phyloP scores from a whole-genome alignment of 2,888 invertebrate genomes.

The Limulus polyphemus region DNA sequence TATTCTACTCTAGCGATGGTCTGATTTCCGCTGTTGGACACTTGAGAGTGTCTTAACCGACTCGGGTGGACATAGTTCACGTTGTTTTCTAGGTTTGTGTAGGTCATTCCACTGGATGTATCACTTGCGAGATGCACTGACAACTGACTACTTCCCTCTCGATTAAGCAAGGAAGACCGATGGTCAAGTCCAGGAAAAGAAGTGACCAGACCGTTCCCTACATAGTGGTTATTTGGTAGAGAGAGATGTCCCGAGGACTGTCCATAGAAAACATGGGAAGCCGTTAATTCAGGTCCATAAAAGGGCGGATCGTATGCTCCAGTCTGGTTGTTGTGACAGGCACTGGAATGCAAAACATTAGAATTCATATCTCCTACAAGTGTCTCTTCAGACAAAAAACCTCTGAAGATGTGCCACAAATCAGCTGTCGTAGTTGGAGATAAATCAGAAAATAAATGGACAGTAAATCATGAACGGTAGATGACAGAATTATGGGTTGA shows the following conservation, averaged over 20 bases:
- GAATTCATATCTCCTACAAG: conserved; percentile 23
- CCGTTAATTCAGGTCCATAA: conserved; percentile 10
- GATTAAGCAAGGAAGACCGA: conserved; percentile 24
- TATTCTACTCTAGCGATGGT: conserved; percentile 3
- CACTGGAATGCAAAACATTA: conserved; percentile 25
- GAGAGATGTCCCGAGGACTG: not conserved
- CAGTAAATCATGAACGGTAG: conserved; percentile 22
- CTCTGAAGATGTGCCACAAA: conserved; percentile 12
- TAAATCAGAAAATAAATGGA: conserved; percentile 26
- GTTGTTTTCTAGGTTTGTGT: conserved; percentile 61
- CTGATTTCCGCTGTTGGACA: too few relatives aligned
- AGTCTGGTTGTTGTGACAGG: conserved; percentile 19
- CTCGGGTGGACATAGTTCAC: conserved; percentile 17
- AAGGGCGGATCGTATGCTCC: conserved; percentile 12
- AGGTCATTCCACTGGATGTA: conserved; percentile 60
- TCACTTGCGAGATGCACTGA: conserved; percentile 15
- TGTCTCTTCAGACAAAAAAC: not conserved
- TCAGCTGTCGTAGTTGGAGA: conserved; percentile 23
- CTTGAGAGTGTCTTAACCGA: conserved; percentile 1
- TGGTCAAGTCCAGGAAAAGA: conserved; percentile 12
- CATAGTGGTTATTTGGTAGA: not conserved
- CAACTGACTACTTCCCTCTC: conserved; percentile 17
- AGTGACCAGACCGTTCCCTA: conserved; percentile 10
- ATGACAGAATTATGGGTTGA: conserved; percentile 25
- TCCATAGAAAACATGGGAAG: conserved; percentile 14